Evolutionary conservation across 2,797 vertebrate genomes (phyloP).

Genomic region (Crotalus adamanteus): DNA sequence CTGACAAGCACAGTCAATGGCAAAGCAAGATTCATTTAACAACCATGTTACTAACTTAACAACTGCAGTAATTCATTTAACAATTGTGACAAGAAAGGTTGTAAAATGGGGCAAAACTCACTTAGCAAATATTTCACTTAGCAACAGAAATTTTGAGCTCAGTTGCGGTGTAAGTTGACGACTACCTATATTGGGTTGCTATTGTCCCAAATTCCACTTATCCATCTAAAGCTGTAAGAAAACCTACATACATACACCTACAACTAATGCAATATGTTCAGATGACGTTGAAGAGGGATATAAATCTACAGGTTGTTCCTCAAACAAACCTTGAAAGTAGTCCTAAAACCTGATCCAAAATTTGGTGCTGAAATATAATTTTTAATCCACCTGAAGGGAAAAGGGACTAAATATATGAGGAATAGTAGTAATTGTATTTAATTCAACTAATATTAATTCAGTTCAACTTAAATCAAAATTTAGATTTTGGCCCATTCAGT

Average conservation of each 20-base stretch:
- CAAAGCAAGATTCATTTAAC: no score
- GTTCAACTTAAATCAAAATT: neutral
- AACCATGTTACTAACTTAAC: no score
- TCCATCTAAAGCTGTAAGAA: neutral
- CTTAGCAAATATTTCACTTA: no score
- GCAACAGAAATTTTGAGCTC: no score
- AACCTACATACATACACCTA: neutral
- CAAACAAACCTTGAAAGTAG: neutral
- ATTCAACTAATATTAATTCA: neutral
- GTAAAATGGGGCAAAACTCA: no score
- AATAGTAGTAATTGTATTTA: neutral
- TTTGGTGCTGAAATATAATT: neutral
- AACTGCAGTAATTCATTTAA: no score
- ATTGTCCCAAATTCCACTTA: neutral
- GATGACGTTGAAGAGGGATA: neutral
- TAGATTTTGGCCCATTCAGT: neutral
- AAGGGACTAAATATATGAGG: neutral
- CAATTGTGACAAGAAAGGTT: no score
- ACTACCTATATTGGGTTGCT: neutral
- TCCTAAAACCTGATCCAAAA: neutral
- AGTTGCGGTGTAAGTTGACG: no score
- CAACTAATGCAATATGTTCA: neutral
- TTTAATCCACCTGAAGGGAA: neutral
- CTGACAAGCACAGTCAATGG: no score
- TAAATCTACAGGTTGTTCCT: neutral